phyloP scores from a whole-genome alignment of 2,888 invertebrate genomes.

The Seira ritae region DNA sequence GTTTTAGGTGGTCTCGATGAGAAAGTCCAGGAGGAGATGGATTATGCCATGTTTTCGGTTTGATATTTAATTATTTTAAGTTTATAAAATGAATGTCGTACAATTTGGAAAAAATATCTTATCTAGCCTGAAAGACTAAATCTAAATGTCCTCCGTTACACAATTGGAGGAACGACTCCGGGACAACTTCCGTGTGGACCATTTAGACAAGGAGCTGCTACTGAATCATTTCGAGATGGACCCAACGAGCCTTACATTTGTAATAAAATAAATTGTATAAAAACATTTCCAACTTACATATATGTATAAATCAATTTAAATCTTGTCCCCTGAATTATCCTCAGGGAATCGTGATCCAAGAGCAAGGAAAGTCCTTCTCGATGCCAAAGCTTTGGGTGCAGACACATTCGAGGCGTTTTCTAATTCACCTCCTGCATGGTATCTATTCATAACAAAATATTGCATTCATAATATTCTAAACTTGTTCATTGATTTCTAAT shows the following conservation, averaged over 20 bases:
- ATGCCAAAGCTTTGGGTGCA: slow-evolving; percentile 66
- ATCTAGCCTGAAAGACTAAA: slow-evolving; percentile 60
- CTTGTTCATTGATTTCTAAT: too few species aligned
- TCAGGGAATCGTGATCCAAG: slow-evolving; percentile 69
- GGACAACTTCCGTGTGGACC: slow-evolving; percentile 60
- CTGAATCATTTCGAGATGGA: slow-evolving; percentile 65
- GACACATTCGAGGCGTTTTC: slow-evolving; percentile 72
- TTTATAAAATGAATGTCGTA: neutral
- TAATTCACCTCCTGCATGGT: slow-evolving; percentile 72
- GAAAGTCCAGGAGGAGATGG: slow-evolving; percentile 64
- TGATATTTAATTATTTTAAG: neutral
- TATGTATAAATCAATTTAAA: neutral
- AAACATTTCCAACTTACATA: neutral
- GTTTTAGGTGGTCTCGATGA: slow-evolving; percentile 62
- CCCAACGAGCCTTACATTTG: slow-evolving; percentile 58
- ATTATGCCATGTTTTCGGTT: slow-evolving; percentile 61
- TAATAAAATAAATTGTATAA: slow-evolving; percentile 27
- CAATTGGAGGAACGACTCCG: slow-evolving; percentile 67
- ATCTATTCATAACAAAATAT: too few species aligned
- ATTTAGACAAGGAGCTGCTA: slow-evolving; percentile 59
- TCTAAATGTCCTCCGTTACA: slow-evolving; percentile 63
- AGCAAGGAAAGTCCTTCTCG: slow-evolving; percentile 62
- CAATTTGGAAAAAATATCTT: neutral
- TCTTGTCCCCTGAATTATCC: slow-evolving; percentile 43
- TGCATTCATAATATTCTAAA: too few species aligned